Percentiles rank a stretch among this genome's conserved stretches.
phyloP scores from a whole-genome alignment of 2,888 invertebrate genomes.

The Melitaea athalia region DNA sequence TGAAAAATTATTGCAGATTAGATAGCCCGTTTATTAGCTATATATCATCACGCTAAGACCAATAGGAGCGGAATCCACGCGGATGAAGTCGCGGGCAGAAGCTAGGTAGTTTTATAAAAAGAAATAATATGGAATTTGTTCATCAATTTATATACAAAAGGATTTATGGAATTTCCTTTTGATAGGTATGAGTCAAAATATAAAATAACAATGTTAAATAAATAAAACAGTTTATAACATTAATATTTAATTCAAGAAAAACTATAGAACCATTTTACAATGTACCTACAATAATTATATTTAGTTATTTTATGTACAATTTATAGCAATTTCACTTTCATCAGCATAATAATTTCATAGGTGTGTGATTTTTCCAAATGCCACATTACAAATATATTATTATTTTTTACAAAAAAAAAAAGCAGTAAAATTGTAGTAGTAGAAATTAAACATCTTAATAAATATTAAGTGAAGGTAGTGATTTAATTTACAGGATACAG shows the following conservation, averaged over 20 bases:
- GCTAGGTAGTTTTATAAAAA: no score
- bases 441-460: slow-evolving; percentile 3
- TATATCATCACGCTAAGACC: no score
- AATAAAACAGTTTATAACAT: slow-evolving; percentile 49
- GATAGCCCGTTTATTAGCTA: no score
- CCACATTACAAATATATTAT: background rate
- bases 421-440: background rate
- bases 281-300: slow-evolving; percentile 56
- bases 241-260: slow-evolving; percentile 71
- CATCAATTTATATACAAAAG: background rate
- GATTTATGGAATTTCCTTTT: no score
- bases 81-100: no score
- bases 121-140: no score
- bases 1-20: no score
- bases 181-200: background rate
- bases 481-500: slow-evolving; percentile 1
- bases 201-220: background rate
- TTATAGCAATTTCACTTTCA: slow-evolving; percentile 42
- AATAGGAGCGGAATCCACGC: no score
- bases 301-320: slow-evolving; percentile 58
- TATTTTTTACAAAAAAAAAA: background rate
- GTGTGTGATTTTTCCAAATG: background rate
- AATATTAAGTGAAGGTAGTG: background rate
- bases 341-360: slow-evolving; percentile 46
- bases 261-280: slow-evolving; percentile 68